phyloP scores from a whole-genome alignment of 2,888 invertebrate species.

The Oscheius myriophilus region DNA sequence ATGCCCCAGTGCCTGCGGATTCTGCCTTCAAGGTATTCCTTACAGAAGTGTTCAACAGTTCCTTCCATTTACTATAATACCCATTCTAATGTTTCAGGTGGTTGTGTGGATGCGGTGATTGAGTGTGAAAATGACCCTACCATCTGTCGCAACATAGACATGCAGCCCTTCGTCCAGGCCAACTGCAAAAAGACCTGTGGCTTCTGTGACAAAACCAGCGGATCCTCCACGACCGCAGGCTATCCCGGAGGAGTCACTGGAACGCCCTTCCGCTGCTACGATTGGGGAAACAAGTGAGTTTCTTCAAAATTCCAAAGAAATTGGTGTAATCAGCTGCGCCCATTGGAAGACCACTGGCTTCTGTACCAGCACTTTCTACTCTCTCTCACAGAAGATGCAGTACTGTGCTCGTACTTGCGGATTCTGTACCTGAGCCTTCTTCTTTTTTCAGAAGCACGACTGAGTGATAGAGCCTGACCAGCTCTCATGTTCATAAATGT shows the following conservation, averaged over 20 bases:
- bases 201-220: conserved; percentile 7
- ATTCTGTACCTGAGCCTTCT: not conserved
- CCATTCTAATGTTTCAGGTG: conserved; percentile 19
- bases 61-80: too few relatives aligned
- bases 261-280: too few relatives aligned
- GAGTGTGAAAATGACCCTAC: conserved; percentile 40
- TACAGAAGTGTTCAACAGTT: too few relatives aligned
- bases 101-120: conserved; percentile 45
- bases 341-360: conserved; percentile 15
- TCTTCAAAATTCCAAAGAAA: too few relatives aligned
- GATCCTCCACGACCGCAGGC: too few relatives aligned
- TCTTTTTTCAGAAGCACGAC: too few relatives aligned
- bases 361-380: conserved; percentile 22
- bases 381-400: conserved; percentile 4
- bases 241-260: too few relatives aligned
- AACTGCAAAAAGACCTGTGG: conserved; percentile 25
- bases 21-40: conserved; percentile 35
- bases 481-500: too few relatives aligned
- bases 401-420: conserved; percentile 17
- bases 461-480: too few relatives aligned
- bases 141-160: conserved; percentile 37
- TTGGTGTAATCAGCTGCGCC: conserved; percentile 13
- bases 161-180: conserved; percentile 34
- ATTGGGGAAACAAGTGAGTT: too few relatives aligned
- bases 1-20: conserved; percentile 43